Conservation (phyloP, 2,888 invertebrate species). For the Temnothorax unifasciatus region DNA sequence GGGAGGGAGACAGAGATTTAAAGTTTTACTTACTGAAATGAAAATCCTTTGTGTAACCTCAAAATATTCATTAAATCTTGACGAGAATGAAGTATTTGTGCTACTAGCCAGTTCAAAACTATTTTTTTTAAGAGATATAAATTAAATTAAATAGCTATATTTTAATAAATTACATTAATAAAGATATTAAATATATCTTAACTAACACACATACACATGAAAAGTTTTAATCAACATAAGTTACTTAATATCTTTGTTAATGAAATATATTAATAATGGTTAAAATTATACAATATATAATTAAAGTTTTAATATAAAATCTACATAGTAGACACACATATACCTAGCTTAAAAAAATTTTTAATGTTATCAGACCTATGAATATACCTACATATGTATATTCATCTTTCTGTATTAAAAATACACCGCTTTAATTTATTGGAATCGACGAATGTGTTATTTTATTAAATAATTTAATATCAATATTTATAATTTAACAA, state of each 20-base stretch:
- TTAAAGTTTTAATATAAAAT: background rate
- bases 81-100: conserved; percentile 15
- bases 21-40: conserved; percentile 40
- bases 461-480: background rate
- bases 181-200: background rate
- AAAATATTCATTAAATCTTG: conserved; percentile 30
- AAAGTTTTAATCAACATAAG: conserved; percentile 2
- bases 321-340: background rate
- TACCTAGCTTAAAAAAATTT: background rate
- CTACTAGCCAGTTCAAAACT: background rate
- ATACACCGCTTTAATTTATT: background rate
- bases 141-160: background rate
- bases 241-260: background rate
- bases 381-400: background rate
- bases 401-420: background rate
- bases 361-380: background rate
- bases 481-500: background rate
- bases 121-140: background rate
- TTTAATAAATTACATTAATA: conserved; percentile 7
- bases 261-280: background rate
- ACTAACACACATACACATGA: background rate
- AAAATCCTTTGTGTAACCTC: conserved; percentile 32
- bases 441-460: background rate
- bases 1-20: background rate
- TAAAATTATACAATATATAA: background rate